Conservation (phyloP, 2,113 vertebrate genomes). For the Ictalurus punctatus region DNA sequence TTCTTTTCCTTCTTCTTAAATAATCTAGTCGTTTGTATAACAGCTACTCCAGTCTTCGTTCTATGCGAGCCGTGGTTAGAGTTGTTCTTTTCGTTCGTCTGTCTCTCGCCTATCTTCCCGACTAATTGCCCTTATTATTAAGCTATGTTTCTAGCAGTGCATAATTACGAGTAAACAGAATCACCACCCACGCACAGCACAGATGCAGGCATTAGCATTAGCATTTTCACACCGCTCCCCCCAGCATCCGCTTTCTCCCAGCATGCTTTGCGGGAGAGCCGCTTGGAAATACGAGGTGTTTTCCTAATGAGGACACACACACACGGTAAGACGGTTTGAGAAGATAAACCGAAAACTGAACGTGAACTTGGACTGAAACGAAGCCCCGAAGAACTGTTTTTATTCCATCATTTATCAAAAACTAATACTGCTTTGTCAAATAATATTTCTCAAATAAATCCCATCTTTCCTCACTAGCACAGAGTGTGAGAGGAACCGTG, state of each 20-base stretch:
- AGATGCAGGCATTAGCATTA: constrained; percentile 43
- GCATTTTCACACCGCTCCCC: constrained; percentile 34
- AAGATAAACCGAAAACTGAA: neutral
- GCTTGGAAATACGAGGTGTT: neutral
- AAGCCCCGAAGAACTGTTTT: constrained; percentile 11
- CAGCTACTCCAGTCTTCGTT: neutral
- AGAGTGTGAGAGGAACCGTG: neutral
- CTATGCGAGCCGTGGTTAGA: neutral
- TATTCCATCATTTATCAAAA: constrained; percentile 27
- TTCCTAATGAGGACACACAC: constrained; percentile 23
- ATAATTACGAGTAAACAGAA: constrained; percentile 58
- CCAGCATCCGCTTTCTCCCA: constrained; percentile 2
- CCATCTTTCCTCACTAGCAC: neutral
- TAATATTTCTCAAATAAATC: constrained; percentile 16
- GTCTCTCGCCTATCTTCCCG: constrained; percentile 41
- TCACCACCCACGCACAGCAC: constrained; percentile 57
- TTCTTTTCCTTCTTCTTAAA: neutral
- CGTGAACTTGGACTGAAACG: neutral
- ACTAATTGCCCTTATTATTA: constrained; percentile 58
- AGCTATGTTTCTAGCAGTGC: constrained; percentile 44
- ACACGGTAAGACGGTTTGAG: neutral
- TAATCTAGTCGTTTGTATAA: neutral
- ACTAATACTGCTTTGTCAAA: constrained; percentile 26
- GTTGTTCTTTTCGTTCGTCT: constrained; percentile 14
- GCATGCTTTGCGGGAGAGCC: constrained; percentile 32